Evolutionary conservation across 2,113 vertebrate species (phyloP).

Genomic region (Epinephelus moara): DNA sequence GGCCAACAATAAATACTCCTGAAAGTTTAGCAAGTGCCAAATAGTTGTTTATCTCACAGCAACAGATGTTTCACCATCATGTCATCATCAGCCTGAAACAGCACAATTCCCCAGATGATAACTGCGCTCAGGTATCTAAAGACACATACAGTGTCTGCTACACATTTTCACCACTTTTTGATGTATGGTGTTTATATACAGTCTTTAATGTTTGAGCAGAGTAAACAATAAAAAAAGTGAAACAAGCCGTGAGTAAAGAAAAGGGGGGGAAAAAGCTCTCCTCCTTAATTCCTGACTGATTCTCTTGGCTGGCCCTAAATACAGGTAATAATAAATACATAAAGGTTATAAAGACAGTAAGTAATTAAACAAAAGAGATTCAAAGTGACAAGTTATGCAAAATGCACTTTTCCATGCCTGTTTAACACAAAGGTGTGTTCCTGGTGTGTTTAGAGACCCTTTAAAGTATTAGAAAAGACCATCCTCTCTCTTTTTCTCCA

Average conservation of each 20-base stretch:
- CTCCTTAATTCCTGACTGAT: background rate
- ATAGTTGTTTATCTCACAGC: background rate
- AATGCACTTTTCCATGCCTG: too few species aligned
- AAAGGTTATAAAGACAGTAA: background rate
- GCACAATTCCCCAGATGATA: background rate
- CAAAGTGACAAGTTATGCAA: too few species aligned
- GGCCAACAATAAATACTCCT: background rate
- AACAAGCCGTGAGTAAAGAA: background rate
- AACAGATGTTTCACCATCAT: background rate
- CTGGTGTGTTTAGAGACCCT: too few species aligned
- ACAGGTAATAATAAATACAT: too few species aligned
- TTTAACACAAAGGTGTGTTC: too few species aligned
- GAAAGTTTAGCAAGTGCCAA: background rate
- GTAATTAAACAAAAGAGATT: background rate
- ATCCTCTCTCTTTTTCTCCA: too few species aligned
- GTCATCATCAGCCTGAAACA: background rate
- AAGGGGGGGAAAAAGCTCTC: background rate
- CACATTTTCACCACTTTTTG: background rate
- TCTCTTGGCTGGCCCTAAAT: background rate
- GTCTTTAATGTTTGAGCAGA: slow-evolving; percentile 5
- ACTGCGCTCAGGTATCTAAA: background rate
- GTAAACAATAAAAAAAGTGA: background rate
- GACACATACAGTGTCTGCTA: background rate
- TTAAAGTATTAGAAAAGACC: too few species aligned
- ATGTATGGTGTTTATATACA: background rate